Base-by-base conservation (phyloP, 2,113 vertebrate genomes). In the Capricornis sumatraensis region DNA sequence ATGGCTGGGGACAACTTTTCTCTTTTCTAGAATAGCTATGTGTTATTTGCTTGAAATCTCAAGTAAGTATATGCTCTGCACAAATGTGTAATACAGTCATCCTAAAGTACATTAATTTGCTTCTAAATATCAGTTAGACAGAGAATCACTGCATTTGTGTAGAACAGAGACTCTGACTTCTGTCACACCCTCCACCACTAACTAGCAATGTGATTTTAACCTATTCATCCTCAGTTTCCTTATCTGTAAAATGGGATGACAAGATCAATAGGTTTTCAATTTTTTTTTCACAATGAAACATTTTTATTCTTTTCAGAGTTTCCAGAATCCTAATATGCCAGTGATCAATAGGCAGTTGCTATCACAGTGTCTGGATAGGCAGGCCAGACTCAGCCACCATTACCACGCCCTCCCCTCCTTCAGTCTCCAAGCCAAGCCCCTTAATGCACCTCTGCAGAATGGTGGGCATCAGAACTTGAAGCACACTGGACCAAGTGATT, bases 51-150 rank as follows among this genome's bases (percentile, higher is more conserved):
- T 79, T 52, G 57, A 76, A 28, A 87, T 74, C 71, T 87, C 40
- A 84, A 94, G 36, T 95, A 94, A 82, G 74, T 93, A 57, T 71
- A 60, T 43, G 52, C 52, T 87, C 25, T 40, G 53, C 47, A 91
- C 21, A 84, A 53, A 88, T 67, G 28, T 71, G 27, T 52, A 81
- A 87, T 52, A 40, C 3, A 47, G 25, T 53, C 52, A 83, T 85
- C 64, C 93, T 91, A 40, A 95, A 95, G 85, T 86, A 74, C 79
- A 95, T 93, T 71, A 23, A 90, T 83, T 97, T 91, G 50, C 78
- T 97, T 98, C 94, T 94, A 89, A 95, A 91, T 91, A 55, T 91
- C 93, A 89, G 78, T 64, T 79, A 89, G 78, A 83, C 15, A 71
- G 12, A 96, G 74, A 96, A 97, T 88, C 74, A 92, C 9, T 78